Evolutionary conservation across 2,113 vertebrate genomes (phyloP).

Genomic region (Callaeas wilsoni): DNA sequence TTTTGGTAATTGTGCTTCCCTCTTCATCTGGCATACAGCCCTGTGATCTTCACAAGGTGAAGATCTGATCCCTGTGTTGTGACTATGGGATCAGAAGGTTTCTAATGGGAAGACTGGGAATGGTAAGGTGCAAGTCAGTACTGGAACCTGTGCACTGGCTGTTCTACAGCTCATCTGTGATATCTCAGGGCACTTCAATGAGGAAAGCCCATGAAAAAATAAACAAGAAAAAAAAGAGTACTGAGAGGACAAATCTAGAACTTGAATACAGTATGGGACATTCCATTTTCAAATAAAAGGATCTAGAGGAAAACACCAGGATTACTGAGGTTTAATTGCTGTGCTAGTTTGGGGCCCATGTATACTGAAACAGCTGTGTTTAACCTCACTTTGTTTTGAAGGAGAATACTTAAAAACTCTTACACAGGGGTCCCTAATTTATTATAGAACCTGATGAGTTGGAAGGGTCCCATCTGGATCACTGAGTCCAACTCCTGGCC

Average conservation of each 20-base stretch:
- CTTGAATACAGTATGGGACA: neutral
- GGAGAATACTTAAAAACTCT: neutral
- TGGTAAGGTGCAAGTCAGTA: neutral
- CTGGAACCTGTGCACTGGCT: neutral
- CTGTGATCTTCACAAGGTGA: no score
- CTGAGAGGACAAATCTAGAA: neutral
- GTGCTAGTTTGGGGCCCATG: neutral
- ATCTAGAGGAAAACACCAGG: neutral
- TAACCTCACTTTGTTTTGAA: neutral
- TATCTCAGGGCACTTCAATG: neutral
- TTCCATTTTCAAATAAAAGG: neutral
- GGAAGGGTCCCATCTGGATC: neutral
- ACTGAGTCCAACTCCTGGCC: fast-evolving
- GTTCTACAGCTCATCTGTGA: neutral
- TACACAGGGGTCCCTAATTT: neutral
- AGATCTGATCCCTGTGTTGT: neutral
- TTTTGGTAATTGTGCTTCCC: neutral
- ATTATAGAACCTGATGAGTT: neutral
- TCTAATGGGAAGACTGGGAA: neutral
- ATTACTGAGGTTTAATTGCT: neutral
- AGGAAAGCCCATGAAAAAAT: neutral
- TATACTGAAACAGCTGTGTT: neutral
- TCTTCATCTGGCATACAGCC: neutral
- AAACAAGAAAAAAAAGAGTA: no score
- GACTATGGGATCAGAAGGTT: neutral